A percentile compares a stretch with the other conserved stretches of the same genome.
Conservation (phyloP, 2,113 vertebrate species). For the Aphyosemion australe region DNA sequence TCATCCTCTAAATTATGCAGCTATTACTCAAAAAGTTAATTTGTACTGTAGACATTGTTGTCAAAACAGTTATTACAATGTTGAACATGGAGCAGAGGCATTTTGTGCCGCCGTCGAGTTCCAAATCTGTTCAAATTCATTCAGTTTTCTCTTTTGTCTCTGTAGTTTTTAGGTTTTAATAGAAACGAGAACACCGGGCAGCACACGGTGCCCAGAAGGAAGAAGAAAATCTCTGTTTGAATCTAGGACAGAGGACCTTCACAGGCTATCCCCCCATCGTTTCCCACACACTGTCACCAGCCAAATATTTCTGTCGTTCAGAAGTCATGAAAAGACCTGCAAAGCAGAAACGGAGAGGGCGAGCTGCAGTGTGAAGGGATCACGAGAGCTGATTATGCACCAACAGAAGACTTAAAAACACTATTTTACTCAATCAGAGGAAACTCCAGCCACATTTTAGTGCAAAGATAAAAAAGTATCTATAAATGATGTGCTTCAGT, state of each 20-base stretch:
- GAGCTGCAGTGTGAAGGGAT: constrained; percentile 19
- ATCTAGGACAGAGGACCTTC: constrained; percentile 8
- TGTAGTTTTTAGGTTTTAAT: constrained; percentile 11
- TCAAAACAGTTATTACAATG: constrained; percentile 16
- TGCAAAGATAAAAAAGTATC: constrained; percentile 50
- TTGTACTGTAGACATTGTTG: constrained; percentile 28
- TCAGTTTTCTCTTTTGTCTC: background rate
- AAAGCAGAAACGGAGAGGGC: constrained; percentile 9
- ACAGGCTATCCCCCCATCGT: constrained; percentile 1
- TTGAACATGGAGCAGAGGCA: constrained; percentile 3
- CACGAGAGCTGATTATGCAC: constrained; percentile 60
- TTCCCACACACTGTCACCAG: constrained; percentile 22
- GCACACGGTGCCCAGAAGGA: background rate
- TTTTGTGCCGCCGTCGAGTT: constrained; percentile 7
- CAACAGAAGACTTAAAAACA: constrained; percentile 56
- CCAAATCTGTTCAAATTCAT: constrained; percentile 1
- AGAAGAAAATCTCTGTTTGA: background rate
- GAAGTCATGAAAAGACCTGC: constrained; percentile 11
- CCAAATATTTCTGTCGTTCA: constrained; percentile 18
- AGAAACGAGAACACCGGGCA: constrained; percentile 8
- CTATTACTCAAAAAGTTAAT: constrained; percentile 35
- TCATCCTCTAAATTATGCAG: constrained; percentile 8
- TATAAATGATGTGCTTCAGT: constrained; percentile 60
- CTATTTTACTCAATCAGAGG: constrained; percentile 65
- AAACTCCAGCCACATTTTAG: constrained; percentile 67